Conservation (phyloP, 2,113 vertebrate species). For the Microcebus murinus region DNA sequence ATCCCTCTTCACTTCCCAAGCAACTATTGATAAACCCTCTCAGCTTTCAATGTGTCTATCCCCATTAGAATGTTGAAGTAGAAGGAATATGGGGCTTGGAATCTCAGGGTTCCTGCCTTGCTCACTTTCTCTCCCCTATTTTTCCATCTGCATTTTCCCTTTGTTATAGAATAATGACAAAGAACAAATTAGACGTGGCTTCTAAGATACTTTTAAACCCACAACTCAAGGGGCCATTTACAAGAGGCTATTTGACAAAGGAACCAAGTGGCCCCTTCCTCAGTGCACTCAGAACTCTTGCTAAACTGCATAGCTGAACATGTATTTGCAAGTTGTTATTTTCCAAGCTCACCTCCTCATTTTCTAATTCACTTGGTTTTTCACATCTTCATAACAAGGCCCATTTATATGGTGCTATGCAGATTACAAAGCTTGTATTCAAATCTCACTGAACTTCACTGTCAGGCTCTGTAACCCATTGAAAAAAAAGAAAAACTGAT, state of each 20-base stretch:
- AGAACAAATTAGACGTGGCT: neutral
- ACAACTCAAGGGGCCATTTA: neutral
- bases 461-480: neutral
- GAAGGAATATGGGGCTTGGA: neutral
- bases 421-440: neutral
- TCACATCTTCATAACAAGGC: neutral
- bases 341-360: neutral
- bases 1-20: slow-evolving; percentile 45
- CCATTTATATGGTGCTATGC: neutral
- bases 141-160: neutral
- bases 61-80: neutral
- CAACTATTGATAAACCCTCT: slow-evolving; percentile 62
- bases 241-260: neutral
- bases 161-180: neutral
- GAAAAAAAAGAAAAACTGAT: neutral
- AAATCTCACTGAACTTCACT: neutral
- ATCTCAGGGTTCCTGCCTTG: neutral
- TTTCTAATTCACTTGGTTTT: neutral
- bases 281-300: neutral
- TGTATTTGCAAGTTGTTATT: neutral
- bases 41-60: neutral
- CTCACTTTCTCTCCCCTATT: neutral
- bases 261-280: neutral
- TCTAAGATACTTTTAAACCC: neutral
- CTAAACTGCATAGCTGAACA: neutral